Base-by-base conservation (phyloP, 2,797 vertebrate species). In the Dipus sagitta region DNA sequence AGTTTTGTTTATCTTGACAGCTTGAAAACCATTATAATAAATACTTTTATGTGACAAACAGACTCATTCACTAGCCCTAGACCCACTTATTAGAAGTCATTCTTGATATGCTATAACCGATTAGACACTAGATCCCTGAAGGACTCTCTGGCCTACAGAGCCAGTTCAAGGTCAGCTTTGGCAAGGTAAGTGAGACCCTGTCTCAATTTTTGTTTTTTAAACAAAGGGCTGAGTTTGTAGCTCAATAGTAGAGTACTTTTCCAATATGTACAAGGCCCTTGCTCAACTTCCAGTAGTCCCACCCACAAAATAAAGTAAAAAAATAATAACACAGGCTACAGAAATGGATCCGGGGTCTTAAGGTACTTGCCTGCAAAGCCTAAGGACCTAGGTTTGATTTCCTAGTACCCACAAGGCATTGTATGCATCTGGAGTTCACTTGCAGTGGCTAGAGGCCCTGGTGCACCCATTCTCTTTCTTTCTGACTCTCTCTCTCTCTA, bases 121-220 rank as follows among this genome's bases (percentile, higher is more conserved):
- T 82, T 83, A 91, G 60, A 79, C 24, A 20, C 3, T 14, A 30
- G 52, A 85, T 88, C 76, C 68, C 65, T 87, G 65, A 89, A 82
- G 87, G 75, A 47, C 47, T 47, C 8, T 47, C 47, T 47, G 47
- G 47, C 47, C 47, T 47, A 47, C 11, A 47, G 47, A 47, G 8
- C 47, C 47, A 47, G n/a, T 62, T 74, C 42, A 62, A 72, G 54
- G 32, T 32, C 15, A 38, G 24, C 58, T 24, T 18, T 32, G n/a
- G 28, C 14, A 58, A 71, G 47, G 26, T 71, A 74, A 47, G 54
- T 86, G 32, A 64, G 13, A 81, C 32, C 32, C 78, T 64, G 15
- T 38, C 78, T 81, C 24, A 28, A 30, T 72, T 11, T 74, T 47
- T 47, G 24, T 47, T 47, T 47, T 47, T 47, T 47, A 47, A 47